These are phyloP conservation scores for Leptarthrus brevirostris DNA, from an alignment of 2,888 invertebrate genomes.

Conservation along the genomic window DNA sequence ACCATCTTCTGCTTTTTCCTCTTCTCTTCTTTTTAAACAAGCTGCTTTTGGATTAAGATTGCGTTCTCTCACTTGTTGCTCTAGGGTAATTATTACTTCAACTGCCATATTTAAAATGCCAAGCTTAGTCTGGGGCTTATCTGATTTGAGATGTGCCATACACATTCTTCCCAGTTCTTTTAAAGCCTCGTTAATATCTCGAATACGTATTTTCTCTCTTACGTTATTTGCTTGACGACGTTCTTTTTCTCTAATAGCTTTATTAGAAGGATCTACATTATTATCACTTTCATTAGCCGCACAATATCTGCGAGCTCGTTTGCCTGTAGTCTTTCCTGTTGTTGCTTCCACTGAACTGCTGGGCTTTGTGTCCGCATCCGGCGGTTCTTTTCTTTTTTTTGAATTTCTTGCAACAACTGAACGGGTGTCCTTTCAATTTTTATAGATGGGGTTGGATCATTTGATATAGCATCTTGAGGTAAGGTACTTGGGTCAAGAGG, in stretches of 20 bases:
- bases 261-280: slow-evolving; percentile 83
- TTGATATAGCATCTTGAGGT: slow-evolving; percentile 67
- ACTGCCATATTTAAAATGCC: slow-evolving; percentile 99
- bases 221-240: slow-evolving; percentile 98
- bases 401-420: slow-evolving; percentile 61
- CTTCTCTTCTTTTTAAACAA: slow-evolving; percentile 95
- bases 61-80: slow-evolving; percentile 97
- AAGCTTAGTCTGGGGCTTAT: slow-evolving; percentile 97
- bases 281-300: slow-evolving; percentile 79
- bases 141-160: slow-evolving; percentile 95
- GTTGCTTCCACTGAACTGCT: slow-evolving; percentile 64
- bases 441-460: slow-evolving; percentile 61
- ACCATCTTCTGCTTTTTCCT: slow-evolving; percentile 93
- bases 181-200: slow-evolving; percentile 98
- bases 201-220: slow-evolving; percentile 94
- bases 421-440: slow-evolving; percentile 67
- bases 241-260: slow-evolving; percentile 94
- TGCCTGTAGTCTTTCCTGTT: slow-evolving; percentile 69
- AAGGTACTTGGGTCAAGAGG: slow-evolving; percentile 61
- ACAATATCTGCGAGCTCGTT: slow-evolving; percentile 78
- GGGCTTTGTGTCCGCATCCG: slow-evolving; percentile 72
- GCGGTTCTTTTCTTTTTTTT: slow-evolving; percentile 81
- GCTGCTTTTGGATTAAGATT: slow-evolving; percentile 99
- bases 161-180: slow-evolving; percentile 99
- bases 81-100: slow-evolving; percentile 96